Percentiles rank a stretch among this genome's conserved stretches.
These are phyloP conservation scores for Taxidea taxus DNA, from an alignment of 2,113 vertebrate genomes.

Conservation along the genomic window DNA sequence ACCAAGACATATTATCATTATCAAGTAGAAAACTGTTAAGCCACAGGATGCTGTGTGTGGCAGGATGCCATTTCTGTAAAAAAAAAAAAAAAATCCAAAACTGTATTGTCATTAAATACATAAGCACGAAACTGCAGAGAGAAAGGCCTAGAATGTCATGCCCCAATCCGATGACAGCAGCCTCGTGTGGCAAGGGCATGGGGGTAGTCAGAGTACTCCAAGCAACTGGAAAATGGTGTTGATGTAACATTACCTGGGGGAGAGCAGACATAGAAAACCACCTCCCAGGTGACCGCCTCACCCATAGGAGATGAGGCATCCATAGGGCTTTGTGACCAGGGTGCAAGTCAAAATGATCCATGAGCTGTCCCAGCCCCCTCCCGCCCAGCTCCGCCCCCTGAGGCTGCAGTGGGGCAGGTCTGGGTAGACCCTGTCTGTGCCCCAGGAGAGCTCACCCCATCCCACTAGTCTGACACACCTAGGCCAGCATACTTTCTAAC, in stretches of 20 bases:
- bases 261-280: not conserved
- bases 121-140: not conserved
- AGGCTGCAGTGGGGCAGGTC: not conserved
- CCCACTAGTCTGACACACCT: too few relatives aligned
- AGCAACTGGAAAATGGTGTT: not conserved
- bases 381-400: not conserved
- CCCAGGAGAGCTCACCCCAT: too few relatives aligned
- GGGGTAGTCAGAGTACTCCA: not conserved
- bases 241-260: not conserved
- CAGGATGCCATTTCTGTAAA: not conserved
- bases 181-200: not conserved
- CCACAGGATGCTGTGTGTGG: not conserved
- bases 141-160: not conserved
- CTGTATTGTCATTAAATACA: not conserved
- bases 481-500: not conserved
- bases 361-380: not conserved
- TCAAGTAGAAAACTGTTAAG: not conserved
- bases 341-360: not conserved
- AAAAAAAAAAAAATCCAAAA: not conserved
- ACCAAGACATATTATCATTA: not conserved
- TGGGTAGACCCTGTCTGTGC: not conserved
- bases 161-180: not conserved
- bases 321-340: not conserved
- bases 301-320: not conserved
- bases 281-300: not conserved